phyloP scores from a whole-genome alignment of 2,113 vertebrate species.

The Lamprologus speciosus region DNA sequence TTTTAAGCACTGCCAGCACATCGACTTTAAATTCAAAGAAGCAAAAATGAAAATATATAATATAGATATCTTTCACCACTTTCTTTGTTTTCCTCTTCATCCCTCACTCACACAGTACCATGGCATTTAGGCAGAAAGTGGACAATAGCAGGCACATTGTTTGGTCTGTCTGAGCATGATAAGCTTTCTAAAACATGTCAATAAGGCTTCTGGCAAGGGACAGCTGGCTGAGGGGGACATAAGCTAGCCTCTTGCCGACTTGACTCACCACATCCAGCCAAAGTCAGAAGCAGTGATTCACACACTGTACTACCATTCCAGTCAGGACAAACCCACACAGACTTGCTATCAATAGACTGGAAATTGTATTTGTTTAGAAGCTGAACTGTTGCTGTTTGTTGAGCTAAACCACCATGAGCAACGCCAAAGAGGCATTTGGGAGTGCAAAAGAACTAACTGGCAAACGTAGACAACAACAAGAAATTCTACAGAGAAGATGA shows the following conservation, averaged over 20 bases:
- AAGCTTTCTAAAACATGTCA: slow-evolving; percentile 27
- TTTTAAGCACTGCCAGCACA: not conserved
- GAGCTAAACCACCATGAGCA: not conserved
- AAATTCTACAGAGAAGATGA: not conserved
- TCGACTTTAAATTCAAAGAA: not conserved
- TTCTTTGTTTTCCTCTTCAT: not conserved
- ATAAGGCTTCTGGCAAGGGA: not conserved
- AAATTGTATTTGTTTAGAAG: not conserved
- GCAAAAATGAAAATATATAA: not conserved
- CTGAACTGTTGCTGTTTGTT: not conserved
- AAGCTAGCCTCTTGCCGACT: not conserved
- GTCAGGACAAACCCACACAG: not conserved
- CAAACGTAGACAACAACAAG: not conserved
- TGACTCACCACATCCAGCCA: not conserved
- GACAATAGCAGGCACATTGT: not conserved
- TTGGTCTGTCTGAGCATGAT: slow-evolving; percentile 26
- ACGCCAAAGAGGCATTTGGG: not conserved
- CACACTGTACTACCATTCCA: not conserved
- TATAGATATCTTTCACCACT: not conserved
- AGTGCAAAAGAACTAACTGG: not conserved
- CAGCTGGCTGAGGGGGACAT: not conserved
- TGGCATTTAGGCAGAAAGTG: not conserved
- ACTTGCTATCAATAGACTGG: not conserved
- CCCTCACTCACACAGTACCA: not conserved
- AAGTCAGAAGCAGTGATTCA: not conserved